phyloP scores from a whole-genome alignment of 2,888 invertebrate species.

The Scrobipalpa atriplicella region DNA sequence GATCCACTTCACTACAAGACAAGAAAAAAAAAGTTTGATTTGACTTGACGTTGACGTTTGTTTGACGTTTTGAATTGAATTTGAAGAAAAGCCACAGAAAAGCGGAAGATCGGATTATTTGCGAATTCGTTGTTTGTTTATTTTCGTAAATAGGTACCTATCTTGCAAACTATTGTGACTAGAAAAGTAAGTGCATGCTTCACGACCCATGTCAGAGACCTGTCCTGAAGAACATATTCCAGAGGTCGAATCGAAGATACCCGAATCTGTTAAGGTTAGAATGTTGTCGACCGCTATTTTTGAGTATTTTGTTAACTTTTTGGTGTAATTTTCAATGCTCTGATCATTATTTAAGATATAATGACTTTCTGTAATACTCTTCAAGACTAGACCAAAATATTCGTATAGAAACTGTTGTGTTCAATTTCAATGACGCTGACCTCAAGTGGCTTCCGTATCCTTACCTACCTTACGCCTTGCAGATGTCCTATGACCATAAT shows the following conservation, averaged over 20 bases:
- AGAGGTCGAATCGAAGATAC: slow-evolving; percentile 72
- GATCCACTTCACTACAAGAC: no score
- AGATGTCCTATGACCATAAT: no score
- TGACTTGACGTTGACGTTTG: no score
- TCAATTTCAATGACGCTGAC: no score
- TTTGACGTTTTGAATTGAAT: no score
- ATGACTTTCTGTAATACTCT: not conserved
- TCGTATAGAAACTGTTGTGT: no score
- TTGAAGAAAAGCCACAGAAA: not conserved
- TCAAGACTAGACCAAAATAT: no score
- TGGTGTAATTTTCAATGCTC: not conserved
- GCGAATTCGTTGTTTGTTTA: no score
- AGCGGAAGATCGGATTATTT: not conserved
- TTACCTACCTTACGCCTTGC: no score
- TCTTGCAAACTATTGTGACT: not conserved
- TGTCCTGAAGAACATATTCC: slow-evolving; percentile 56
- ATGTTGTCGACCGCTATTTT: not conserved
- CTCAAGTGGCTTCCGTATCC: no score
- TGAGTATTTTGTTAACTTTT: not conserved
- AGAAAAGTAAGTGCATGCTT: slow-evolving; percentile 35
- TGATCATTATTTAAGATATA: not conserved
- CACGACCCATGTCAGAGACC: slow-evolving; percentile 72
- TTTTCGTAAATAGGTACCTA: not conserved
- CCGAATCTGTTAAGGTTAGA: slow-evolving; percentile 73
- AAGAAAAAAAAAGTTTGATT: no score